A percentile compares a stretch with the other conserved stretches of the same genome.
phyloP scores from a whole-genome alignment of 2,888 invertebrate genomes.

The Melipona beecheii region DNA sequence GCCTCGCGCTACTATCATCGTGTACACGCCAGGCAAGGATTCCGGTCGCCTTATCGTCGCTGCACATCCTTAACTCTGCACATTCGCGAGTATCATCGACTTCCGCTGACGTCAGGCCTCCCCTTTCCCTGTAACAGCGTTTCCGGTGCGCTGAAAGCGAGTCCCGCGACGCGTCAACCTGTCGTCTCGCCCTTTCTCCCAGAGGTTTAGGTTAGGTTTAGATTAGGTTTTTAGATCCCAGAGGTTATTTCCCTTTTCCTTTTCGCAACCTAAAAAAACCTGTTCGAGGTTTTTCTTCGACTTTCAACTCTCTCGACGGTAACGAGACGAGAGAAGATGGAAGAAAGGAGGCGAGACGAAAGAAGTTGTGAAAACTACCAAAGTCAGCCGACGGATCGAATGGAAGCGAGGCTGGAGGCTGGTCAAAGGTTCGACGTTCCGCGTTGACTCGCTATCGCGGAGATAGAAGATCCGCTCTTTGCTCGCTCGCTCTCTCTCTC shows the following conservation, averaged over 20 bases:
- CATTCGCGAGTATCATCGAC: conserved; percentile 64
- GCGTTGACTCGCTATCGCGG: conserved; percentile 11
- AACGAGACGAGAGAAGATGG: neutral
- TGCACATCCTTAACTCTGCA: conserved; percentile 60
- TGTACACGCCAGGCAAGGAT: conserved; percentile 55
- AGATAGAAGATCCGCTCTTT: conserved; percentile 4
- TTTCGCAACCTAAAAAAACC: neutral
- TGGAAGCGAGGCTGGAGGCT: neutral
- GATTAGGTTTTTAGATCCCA: neutral
- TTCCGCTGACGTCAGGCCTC: conserved; percentile 68
- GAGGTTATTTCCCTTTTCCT: conserved; percentile 8
- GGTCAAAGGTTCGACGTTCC: conserved; percentile 40
- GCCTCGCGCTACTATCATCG: conserved; percentile 8
- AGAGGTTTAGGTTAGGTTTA: neutral
- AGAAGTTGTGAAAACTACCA: neutral
- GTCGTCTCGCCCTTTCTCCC: conserved; percentile 7
- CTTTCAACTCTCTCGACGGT: neutral
- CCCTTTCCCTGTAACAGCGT: conserved; percentile 54
- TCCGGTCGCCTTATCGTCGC: conserved; percentile 64
- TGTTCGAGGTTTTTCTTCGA: too few species aligned
- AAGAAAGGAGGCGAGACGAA: neutral
- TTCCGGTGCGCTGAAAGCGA: conserved; percentile 58
- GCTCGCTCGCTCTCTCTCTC: too few species aligned
- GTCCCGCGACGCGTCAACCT: neutral
- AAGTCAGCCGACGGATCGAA: neutral